Evolutionary conservation across 2,113 vertebrate species (phyloP).

Genomic region (Menidia beryllina): DNA sequence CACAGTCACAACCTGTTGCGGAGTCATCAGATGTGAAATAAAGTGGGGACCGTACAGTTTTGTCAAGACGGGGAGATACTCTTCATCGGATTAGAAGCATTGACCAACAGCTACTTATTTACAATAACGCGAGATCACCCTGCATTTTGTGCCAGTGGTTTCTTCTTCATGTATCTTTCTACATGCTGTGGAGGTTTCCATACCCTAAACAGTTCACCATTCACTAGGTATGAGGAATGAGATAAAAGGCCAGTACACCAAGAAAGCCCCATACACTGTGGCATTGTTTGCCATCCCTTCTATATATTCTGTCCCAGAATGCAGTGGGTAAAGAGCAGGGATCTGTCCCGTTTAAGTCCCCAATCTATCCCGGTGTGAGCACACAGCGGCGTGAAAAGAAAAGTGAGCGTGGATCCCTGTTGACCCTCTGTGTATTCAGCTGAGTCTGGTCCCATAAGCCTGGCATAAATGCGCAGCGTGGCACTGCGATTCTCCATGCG

Average conservation of each 20-base stretch:
- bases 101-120: no score
- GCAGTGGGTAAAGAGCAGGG: conserved; percentile 37
- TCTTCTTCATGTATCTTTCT: no score
- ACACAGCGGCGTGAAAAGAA: conserved; percentile 60
- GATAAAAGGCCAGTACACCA: neutral
- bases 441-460: conserved; percentile 60
- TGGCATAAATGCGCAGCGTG: conserved; percentile 73
- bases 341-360: conserved; percentile 44
- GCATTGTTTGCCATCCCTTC: conserved; percentile 26
- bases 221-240: no score
- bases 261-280: neutral
- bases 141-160: no score
- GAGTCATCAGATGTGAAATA: conserved; percentile 39
- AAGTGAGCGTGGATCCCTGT: conserved; percentile 66
- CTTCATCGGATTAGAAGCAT: neutral
- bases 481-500: conserved; percentile 51
- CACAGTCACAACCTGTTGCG: conserved; percentile 52
- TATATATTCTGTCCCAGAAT: neutral
- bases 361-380: conserved; percentile 38
- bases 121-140: no score
- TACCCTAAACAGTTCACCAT: no score
- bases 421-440: conserved; percentile 62
- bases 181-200: no score
- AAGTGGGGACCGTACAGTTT: neutral
- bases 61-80: neutral